These are phyloP conservation scores for Sipha maydis DNA, from an alignment of 2,888 invertebrate genomes.

Conservation along the genomic window DNA sequence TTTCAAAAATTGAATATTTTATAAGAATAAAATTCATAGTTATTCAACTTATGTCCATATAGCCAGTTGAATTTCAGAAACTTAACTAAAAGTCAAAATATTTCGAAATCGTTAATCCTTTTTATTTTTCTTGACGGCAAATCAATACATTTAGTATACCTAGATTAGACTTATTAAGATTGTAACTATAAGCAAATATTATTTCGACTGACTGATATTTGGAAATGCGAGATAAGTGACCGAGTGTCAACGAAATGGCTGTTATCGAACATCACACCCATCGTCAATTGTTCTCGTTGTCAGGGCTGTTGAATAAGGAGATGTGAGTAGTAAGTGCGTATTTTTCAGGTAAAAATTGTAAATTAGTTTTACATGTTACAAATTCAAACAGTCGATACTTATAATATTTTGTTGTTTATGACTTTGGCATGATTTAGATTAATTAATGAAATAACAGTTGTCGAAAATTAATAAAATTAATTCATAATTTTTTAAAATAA, in stretches of 20 bases:
- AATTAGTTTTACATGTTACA: no score
- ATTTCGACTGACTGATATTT: not conserved
- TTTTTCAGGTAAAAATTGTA: no score
- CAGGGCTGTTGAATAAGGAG: no score
- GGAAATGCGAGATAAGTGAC: slow-evolving; percentile 51
- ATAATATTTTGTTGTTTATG: no score
- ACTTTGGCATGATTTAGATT: no score
- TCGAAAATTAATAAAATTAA: no score
- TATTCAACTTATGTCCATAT: not conserved
- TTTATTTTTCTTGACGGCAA: not conserved
- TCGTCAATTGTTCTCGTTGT: slow-evolving; percentile 3
- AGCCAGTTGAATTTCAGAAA: not conserved
- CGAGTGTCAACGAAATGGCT: slow-evolving; percentile 37
- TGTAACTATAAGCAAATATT: slow-evolving; percentile 45
- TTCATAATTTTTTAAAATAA: no score
- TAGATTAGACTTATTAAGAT: slow-evolving; percentile 30
- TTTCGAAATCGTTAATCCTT: not conserved
- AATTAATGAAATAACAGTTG: no score
- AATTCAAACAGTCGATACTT: no score
- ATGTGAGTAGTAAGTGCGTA: no score
- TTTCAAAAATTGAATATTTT: no score
- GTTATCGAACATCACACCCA: slow-evolving; percentile 55
- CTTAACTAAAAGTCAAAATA: not conserved
- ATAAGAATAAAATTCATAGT: not conserved
- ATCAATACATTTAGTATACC: slow-evolving; percentile 20